Evolutionary conservation across 2,113 vertebrate species (phyloP).

Genomic region (Gallinago jamesoni): DNA sequence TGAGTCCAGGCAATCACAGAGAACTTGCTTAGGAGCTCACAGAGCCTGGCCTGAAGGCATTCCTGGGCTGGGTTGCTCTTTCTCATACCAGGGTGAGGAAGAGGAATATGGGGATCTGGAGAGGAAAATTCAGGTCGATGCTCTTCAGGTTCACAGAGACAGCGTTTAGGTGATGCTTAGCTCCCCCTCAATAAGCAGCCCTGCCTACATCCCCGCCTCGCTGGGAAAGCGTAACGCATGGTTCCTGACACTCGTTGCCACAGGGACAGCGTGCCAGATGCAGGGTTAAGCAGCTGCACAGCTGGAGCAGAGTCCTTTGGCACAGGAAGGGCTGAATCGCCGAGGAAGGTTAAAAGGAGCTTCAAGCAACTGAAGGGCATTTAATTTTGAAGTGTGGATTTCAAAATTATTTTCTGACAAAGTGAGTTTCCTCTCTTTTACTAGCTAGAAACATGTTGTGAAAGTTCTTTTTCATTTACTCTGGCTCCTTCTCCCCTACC

Average conservation of each 20-base stretch:
- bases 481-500: not conserved
- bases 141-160: not conserved
- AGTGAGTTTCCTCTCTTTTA: not conserved
- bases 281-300: not conserved
- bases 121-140: not conserved
- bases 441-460: not conserved
- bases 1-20: not conserved
- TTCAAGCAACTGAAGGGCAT: accelerated
- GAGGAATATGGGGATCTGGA: not conserved
- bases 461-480: not conserved
- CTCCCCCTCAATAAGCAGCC: not conserved
- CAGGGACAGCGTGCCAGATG: not conserved
- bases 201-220: not conserved
- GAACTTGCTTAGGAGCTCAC: not conserved
- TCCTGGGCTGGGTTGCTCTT: not conserved
- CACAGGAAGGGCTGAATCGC: not conserved
- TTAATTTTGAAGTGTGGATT: not conserved
- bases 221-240: not conserved
- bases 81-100: not conserved
- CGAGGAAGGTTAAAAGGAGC: not conserved
- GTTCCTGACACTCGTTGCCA: not conserved
- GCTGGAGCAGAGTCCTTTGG: not conserved
- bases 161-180: not conserved
- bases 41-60: not conserved
- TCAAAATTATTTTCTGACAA: not conserved